Percentiles rank a stretch among this genome's conserved stretches.
These are phyloP conservation scores for Sebastes elongatus DNA, from an alignment of 2,797 vertebrate species.

Conservation along the genomic window DNA sequence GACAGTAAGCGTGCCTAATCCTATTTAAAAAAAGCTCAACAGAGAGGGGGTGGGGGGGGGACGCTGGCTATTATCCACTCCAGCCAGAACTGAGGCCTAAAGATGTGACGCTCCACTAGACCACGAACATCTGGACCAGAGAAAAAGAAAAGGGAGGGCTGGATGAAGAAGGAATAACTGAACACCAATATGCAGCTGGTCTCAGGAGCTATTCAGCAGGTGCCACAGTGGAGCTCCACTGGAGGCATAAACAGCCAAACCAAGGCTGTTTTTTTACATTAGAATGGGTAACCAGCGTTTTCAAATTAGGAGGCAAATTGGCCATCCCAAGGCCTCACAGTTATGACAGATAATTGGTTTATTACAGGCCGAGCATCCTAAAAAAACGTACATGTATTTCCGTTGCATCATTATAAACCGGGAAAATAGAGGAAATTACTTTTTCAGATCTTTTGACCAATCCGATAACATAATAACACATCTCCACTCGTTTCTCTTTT, in stretches of 20 bases:
- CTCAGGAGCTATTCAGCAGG: slow-evolving; percentile 25
- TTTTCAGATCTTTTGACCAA: background rate
- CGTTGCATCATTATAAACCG: background rate
- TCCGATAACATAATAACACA: background rate
- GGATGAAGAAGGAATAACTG: background rate
- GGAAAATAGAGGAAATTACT: background rate
- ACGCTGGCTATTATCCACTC: slow-evolving; percentile 57
- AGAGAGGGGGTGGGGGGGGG: background rate
- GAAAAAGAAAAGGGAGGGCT: background rate
- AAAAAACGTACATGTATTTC: background rate
- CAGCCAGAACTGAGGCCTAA: slow-evolving; percentile 48
- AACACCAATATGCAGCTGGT: slow-evolving; percentile 12
- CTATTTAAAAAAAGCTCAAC: slow-evolving; percentile 69
- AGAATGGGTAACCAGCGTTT: slow-evolving; percentile 32
- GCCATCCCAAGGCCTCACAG: background rate
- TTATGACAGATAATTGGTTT: background rate
- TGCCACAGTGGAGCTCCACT: slow-evolving; percentile 24
- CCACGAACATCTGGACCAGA: slow-evolving; percentile 53
- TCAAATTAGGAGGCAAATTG: slow-evolving; percentile 24
- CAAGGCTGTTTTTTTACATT: slow-evolving; percentile 14
- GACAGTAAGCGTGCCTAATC: slow-evolving; percentile 74
- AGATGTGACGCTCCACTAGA: slow-evolving; percentile 46
- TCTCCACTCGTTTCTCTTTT: background rate
- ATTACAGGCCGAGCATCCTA: slow-evolving; percentile 2
- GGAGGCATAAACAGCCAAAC: slow-evolving; percentile 41